Evolutionary conservation across 2,797 vertebrate species (phyloP).

Genomic region (Hippocampus kuda): DNA sequence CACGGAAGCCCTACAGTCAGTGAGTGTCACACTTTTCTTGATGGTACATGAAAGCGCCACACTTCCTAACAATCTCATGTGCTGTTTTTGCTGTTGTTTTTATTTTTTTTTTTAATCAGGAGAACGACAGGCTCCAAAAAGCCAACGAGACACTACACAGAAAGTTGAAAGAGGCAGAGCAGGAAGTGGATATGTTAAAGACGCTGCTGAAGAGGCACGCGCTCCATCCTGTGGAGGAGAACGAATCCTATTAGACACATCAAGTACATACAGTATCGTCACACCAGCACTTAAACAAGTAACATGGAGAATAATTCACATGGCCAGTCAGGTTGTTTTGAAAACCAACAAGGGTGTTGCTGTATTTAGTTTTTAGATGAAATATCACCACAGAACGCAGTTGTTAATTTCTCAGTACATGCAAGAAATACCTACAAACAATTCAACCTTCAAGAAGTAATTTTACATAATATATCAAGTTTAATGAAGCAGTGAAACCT

Average conservation of each 20-base stretch:
- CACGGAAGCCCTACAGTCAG: slow-evolving; percentile 77
- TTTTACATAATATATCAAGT: neutral
- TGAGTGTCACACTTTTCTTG: slow-evolving; percentile 40
- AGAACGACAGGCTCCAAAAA: slow-evolving; percentile 62
- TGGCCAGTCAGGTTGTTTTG: neutral
- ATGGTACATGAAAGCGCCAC: neutral
- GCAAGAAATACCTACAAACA: neutral
- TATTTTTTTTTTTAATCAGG: slow-evolving; percentile 35
- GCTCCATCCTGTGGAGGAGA: slow-evolving; percentile 64
- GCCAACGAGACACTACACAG: slow-evolving; percentile 60
- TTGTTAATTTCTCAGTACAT: neutral
- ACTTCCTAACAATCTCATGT: neutral
- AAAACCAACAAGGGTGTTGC: neutral
- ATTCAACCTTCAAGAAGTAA: neutral
- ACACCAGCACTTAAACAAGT: neutral
- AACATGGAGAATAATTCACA: neutral
- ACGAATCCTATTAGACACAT: slow-evolving; percentile 59
- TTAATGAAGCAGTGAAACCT: neutral
- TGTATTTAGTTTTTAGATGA: neutral
- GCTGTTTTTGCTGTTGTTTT: slow-evolving; percentile 7
- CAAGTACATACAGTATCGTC: neutral
- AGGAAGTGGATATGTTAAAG: slow-evolving; percentile 65
- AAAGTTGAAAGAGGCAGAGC: slow-evolving; percentile 63
- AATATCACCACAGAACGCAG: neutral
- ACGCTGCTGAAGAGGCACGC: slow-evolving; percentile 64